Percentiles rank a stretch among this genome's conserved stretches.
Conservation (phyloP, 2,797 vertebrate species). For the Salarias fasciatus region DNA sequence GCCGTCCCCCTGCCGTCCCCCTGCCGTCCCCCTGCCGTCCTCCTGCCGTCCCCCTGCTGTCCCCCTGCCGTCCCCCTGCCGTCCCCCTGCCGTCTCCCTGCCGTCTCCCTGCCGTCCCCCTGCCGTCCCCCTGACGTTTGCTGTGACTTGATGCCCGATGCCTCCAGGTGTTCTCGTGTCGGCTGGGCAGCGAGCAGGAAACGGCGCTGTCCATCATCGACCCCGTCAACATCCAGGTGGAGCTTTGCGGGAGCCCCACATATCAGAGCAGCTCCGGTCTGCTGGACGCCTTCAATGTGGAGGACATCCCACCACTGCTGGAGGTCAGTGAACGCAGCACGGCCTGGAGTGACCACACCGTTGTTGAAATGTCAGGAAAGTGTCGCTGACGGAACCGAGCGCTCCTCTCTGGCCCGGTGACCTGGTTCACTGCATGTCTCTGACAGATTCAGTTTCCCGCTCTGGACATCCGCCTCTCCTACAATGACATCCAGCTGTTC, state of each 20-base stretch:
- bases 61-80: too few species aligned
- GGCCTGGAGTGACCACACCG: too few species aligned
- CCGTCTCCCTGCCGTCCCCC: too few species aligned
- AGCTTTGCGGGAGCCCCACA: conserved; percentile 93
- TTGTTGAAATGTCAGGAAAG: too few species aligned
- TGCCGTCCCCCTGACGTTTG: too few species aligned
- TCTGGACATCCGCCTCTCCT: conserved; percentile 95
- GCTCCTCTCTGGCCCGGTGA: too few species aligned
- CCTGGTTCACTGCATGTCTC: neutral
- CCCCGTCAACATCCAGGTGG: conserved; percentile 94
- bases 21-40: too few species aligned
- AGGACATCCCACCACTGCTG: conserved; percentile 94
- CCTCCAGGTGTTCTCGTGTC: conserved; percentile 93
- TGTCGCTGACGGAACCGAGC: too few species aligned
- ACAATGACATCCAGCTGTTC: conserved; percentile 97
- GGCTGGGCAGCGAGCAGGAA: conserved; percentile 94
- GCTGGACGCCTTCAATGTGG: conserved; percentile 95
- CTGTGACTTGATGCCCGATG: neutral
- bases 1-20: too few species aligned
- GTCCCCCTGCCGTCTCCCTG: too few species aligned
- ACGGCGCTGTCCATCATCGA: conserved; percentile 97
- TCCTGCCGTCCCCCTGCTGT: too few species aligned
- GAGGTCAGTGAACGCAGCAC: conserved; percentile 89
- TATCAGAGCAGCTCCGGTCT: conserved; percentile 93
- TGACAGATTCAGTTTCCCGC: conserved; percentile 93